These are phyloP conservation scores for Hemitrygon akajei DNA, from an alignment of 2,797 vertebrate genomes.

Conservation along the genomic window DNA sequence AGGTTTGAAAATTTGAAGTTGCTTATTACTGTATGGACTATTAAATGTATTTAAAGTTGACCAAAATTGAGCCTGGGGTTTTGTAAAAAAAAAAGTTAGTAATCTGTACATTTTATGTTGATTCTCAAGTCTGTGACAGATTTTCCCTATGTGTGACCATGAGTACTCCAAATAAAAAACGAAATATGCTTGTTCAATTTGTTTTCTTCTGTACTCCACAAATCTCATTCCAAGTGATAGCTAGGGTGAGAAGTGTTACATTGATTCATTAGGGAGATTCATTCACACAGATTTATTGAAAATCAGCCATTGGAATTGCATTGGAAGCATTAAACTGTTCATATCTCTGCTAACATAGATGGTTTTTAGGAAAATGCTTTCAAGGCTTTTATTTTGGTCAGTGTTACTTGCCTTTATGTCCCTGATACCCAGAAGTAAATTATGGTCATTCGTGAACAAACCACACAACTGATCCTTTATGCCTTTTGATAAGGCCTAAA, in stretches of 20 bases:
- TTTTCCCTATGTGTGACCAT: background rate
- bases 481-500: no score
- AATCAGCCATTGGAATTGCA: background rate
- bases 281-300: background rate
- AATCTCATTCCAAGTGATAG: no score
- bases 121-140: background rate
- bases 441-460: no score
- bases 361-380: no score
- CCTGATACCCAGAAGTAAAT: no score
- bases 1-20: background rate
- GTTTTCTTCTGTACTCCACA: no score
- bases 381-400: no score
- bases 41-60: background rate
- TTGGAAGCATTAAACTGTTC: no score
- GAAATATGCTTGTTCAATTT: background rate
- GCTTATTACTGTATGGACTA: background rate
- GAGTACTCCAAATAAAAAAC: background rate
- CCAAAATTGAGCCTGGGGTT: background rate
- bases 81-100: no score
- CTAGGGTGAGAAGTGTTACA: background rate
- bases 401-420: no score
- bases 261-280: background rate
- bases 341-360: no score
- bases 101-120: background rate
- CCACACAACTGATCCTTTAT: no score